Conservation (phyloP, 92 coral and sea anemone genomes). For the Phenganax stokvisi region DNA sequence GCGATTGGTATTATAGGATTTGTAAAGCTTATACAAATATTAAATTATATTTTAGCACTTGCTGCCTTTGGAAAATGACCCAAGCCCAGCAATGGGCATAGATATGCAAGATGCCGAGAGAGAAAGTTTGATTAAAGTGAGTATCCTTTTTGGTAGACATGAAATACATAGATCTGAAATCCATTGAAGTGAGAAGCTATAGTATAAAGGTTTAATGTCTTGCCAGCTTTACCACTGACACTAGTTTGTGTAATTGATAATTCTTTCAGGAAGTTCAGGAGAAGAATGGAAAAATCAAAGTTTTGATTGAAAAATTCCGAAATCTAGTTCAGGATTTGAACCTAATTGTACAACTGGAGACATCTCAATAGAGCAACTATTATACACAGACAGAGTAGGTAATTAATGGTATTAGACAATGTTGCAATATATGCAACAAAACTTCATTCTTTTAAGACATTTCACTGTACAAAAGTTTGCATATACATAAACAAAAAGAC, state of each 20-base stretch:
- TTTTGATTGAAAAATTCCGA: conserved; percentile 29
- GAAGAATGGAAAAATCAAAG: conserved; percentile 27
- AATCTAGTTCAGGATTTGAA: conserved; percentile 29
- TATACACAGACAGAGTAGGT: too few relatives aligned
- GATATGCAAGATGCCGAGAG: conserved; percentile 28
- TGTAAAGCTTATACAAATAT: not conserved
- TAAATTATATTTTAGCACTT: conserved; percentile 11
- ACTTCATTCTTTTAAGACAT: too few relatives aligned
- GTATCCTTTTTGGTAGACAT: too few relatives aligned
- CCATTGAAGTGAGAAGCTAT: too few relatives aligned
- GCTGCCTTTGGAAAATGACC: conserved; percentile 21
- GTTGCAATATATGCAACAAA: too few relatives aligned
- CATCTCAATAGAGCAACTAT: conserved; percentile 18
- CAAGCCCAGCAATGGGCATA: conserved; percentile 1
- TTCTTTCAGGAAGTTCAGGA: conserved; percentile 19
- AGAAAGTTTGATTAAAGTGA: conserved; percentile 18
- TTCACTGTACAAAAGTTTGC: too few relatives aligned
- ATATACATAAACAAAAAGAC: too few relatives aligned
- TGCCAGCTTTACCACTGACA: not conserved
- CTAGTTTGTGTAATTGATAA: not conserved
- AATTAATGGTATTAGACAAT: too few relatives aligned
- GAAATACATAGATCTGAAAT: too few relatives aligned
- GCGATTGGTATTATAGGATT: not conserved
- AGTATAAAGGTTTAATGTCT: not conserved
- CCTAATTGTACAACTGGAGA: conserved; percentile 35